These are phyloP conservation scores for Heliangelus exortis DNA, from an alignment of 2,797 vertebrate genomes.

Conservation along the genomic window DNA sequence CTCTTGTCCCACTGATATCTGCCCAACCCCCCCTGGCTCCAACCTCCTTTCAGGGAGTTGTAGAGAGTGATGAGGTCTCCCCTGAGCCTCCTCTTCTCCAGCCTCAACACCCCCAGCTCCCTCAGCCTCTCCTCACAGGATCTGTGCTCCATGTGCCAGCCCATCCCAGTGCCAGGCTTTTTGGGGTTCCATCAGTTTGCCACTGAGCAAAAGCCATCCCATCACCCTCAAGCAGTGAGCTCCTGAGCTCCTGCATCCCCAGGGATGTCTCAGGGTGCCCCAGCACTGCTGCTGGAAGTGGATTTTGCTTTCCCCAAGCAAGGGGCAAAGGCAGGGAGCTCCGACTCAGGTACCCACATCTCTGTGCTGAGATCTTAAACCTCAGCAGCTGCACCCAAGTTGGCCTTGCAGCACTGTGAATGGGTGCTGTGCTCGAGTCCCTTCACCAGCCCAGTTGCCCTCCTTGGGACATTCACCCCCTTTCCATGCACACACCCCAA, in stretches of 20 bases:
- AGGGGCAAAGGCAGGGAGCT: not conserved
- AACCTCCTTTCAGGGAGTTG: too few species aligned
- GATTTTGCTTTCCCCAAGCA: not conserved
- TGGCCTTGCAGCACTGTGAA: rapidly evolving
- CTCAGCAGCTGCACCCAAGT: rapidly evolving
- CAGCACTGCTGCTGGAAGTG: not conserved
- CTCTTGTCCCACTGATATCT: too few species aligned
- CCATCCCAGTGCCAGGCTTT: rapidly evolving
- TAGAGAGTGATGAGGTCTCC: too few species aligned
- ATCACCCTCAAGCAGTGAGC: rapidly evolving
- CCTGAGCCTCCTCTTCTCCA: too few species aligned
- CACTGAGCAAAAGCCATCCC: rapidly evolving
- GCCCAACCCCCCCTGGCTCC: too few species aligned
- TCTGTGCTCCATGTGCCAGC: not conserved
- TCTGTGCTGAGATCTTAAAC: not conserved
- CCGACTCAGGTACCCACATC: rapidly evolving
- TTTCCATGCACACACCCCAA: rapidly evolving
- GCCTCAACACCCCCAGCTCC: too few species aligned
- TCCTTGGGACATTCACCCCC: not conserved
- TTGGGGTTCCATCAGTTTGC: not conserved
- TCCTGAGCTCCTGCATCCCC: not conserved
- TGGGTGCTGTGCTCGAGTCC: too few species aligned
- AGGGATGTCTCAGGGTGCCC: rapidly evolving
- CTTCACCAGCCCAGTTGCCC: too few species aligned
- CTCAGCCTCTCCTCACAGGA: too few species aligned